Evolutionary conservation across 1,140 invertebrate species (phyloP).

Genomic region (Scaptomyza pallida): DNA sequence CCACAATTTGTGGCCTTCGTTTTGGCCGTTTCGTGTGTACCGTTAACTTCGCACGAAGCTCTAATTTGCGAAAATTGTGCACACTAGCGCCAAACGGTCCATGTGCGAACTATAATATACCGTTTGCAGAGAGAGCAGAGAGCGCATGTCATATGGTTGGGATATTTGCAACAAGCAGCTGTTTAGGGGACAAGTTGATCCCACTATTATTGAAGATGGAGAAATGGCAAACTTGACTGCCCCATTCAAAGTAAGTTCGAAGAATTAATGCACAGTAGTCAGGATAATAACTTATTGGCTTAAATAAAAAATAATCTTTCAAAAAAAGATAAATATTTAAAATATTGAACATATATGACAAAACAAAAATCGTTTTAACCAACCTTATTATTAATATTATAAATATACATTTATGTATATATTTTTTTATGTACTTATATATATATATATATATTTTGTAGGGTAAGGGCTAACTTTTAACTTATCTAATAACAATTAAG

Average conservation of each 20-base stretch:
- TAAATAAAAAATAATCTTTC: too few species aligned
- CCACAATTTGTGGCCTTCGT: constrained; percentile 44
- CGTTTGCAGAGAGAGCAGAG: constrained; percentile 13
- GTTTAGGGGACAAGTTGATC: not conserved
- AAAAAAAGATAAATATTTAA: too few species aligned
- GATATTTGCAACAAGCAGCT: not conserved
- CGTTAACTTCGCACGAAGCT: constrained; percentile 11
- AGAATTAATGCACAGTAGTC: not conserved
- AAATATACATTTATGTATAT: too few species aligned
- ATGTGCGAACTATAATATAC: constrained; percentile 21
- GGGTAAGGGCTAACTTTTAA: too few species aligned
- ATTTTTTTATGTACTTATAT: too few species aligned
- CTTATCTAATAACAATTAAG: too few species aligned
- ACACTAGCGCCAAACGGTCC: constrained; percentile 55
- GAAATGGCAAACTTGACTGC: not conserved
- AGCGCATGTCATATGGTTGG: constrained; percentile 45
- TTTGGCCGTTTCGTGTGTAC: constrained; percentile 14
- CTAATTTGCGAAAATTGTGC: not conserved
- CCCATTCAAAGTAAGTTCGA: not conserved
- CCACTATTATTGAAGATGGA: not conserved
- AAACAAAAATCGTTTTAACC: too few species aligned
- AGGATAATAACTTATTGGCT: too few species aligned
- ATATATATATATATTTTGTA: too few species aligned
- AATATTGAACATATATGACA: too few species aligned
- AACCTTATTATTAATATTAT: too few species aligned